Conservation (phyloP, 2,888 invertebrate genomes). For the Trichogramma dendrolimi region DNA sequence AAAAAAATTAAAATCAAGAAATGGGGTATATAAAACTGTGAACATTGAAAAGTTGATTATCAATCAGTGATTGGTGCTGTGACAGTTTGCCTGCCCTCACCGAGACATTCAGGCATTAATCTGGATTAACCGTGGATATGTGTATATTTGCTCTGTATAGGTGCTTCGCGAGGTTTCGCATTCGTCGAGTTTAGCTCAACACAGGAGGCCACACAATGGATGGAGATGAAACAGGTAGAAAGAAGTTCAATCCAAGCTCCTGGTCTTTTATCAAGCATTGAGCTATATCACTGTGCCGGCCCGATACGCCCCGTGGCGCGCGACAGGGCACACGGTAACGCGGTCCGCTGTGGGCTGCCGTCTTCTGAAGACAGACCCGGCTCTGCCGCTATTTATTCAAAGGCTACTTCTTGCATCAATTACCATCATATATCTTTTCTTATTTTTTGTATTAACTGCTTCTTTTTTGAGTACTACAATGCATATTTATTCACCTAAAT, state of each 20-base stretch:
- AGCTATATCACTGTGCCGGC: conserved; percentile 41
- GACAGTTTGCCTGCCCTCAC: conserved; percentile 53
- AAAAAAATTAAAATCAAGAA: conserved; percentile 1
- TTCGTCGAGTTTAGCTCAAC: conserved; percentile 89
- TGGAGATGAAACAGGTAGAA: conserved; percentile 84
- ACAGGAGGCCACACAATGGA: conserved; percentile 84
- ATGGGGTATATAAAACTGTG: conserved; percentile 28
- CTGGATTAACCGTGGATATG: conserved; percentile 53
- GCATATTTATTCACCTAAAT: no score
- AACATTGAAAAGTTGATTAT: conserved; percentile 46
- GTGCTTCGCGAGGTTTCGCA: conserved; percentile 76
- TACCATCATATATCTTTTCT: conserved; percentile 7
- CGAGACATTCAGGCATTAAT: conserved; percentile 50
- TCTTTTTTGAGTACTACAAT: no score
- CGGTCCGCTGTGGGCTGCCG: conserved; percentile 48
- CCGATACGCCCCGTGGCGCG: conserved; percentile 49
- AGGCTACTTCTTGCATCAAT: conserved; percentile 44
- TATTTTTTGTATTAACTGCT: conserved; percentile 1
- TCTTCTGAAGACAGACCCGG: conserved; percentile 49
- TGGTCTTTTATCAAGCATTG: conserved; percentile 35
- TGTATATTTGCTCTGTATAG: conserved; percentile 74
- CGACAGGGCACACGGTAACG: conserved; percentile 51
- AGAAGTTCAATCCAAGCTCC: conserved; percentile 49
- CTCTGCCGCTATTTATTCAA: conserved; percentile 46
- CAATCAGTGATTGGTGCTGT: conserved; percentile 53